A percentile compares a stretch with the other conserved stretches of the same genome.
Evolutionary conservation across 1,140 invertebrate species (phyloP).

Genomic region (Drosophila ficusphila): DNA sequence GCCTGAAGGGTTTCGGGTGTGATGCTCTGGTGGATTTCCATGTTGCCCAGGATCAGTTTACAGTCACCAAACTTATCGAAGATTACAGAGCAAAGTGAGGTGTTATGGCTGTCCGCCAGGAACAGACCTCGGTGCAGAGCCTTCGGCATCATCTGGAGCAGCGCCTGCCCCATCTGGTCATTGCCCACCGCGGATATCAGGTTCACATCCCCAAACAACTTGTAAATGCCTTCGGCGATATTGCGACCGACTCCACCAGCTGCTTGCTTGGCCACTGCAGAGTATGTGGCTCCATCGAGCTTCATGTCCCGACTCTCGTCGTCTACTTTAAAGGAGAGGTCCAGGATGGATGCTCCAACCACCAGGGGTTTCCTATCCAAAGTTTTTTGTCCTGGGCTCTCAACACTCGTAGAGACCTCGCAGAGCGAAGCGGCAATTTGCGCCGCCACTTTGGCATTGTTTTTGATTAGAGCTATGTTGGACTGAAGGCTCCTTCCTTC

Average conservation of each 20-base stretch:
- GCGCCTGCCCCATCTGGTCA: constrained; percentile 86
- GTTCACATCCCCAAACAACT: constrained; percentile 88
- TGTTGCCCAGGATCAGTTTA: constrained; percentile 92
- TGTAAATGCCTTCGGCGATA: constrained; percentile 92
- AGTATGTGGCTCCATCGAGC: constrained; percentile 92
- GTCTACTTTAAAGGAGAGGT: constrained; percentile 62
- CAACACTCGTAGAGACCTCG: constrained; percentile 82
- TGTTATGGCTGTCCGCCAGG: constrained; percentile 84
- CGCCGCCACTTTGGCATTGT: constrained; percentile 94
- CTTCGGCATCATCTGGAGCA: constrained; percentile 81
- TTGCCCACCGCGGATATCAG: constrained; percentile 93
- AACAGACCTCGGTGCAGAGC: constrained; percentile 78
- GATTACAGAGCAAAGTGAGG: constrained; percentile 90
- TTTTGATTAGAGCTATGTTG: constrained; percentile 96
- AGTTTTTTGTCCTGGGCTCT: neutral
- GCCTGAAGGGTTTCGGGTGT: constrained; percentile 86
- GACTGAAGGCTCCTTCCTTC: constrained; percentile 91
- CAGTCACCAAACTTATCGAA: constrained; percentile 91
- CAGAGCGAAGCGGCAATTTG: constrained; percentile 87
- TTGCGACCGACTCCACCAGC: constrained; percentile 96
- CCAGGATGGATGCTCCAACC: constrained; percentile 75
- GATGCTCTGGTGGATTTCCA: constrained; percentile 91
- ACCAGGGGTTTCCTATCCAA: constrained; percentile 47
- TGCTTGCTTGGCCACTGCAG: constrained; percentile 86
- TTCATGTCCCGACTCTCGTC: constrained; percentile 84